These are phyloP conservation scores for Cheilosia impressa DNA, from an alignment of 2,888 invertebrate species.

Conservation along the genomic window DNA sequence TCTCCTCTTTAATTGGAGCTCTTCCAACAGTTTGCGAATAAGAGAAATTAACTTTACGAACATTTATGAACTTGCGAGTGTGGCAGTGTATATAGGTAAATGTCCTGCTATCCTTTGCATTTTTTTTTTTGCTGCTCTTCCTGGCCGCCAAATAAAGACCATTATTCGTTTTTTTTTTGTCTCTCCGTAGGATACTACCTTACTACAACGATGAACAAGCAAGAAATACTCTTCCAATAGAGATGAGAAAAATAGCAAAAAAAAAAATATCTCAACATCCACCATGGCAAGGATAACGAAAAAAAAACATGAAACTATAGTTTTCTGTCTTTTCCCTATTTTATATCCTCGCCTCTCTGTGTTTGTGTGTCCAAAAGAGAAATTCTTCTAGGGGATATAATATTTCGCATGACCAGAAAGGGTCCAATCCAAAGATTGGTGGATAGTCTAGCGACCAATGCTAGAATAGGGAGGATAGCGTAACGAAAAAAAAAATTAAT, in stretches of 20 bases:
- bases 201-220: neutral
- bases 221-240: slow-evolving; percentile 20
- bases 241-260: neutral
- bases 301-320: slow-evolving; percentile 41
- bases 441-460: slow-evolving; percentile 71
- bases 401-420: slow-evolving; percentile 74
- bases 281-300: slow-evolving; percentile 20
- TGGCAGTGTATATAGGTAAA: slow-evolving; percentile 31
- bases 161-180: neutral
- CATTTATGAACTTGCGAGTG: slow-evolving; percentile 5
- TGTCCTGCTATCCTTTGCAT: slow-evolving; percentile 26
- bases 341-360: slow-evolving; percentile 39
- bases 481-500: neutral
- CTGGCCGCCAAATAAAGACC: slow-evolving; percentile 25
- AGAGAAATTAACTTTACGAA: slow-evolving; percentile 31
- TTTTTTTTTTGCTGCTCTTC: neutral
- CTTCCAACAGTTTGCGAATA: slow-evolving; percentile 35
- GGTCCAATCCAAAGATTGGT: slow-evolving; percentile 66
- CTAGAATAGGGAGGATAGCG: slow-evolving; percentile 32
- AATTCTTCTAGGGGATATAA: slow-evolving; percentile 56
- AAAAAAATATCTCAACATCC: slow-evolving; percentile 17
- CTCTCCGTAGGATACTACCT: slow-evolving; percentile 8
- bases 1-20: slow-evolving; percentile 52
- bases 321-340: slow-evolving; percentile 58
- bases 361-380: slow-evolving; percentile 56